phyloP scores from a whole-genome alignment of 2,113 vertebrate species.

The Syrrhaptes paradoxus region DNA sequence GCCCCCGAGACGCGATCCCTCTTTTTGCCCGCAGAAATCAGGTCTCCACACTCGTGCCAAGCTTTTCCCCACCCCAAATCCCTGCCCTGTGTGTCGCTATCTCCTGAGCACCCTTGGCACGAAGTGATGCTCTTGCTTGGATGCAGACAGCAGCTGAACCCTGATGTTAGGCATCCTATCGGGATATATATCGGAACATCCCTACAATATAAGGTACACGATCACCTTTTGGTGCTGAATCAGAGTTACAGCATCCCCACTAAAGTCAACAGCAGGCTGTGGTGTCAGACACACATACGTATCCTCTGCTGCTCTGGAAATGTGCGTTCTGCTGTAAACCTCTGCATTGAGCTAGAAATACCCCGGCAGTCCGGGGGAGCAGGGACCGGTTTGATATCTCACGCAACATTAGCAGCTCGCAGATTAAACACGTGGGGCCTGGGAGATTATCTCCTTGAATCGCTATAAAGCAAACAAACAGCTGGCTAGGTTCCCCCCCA shows the following conservation, averaged over 20 bases:
- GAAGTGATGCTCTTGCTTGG: neutral
- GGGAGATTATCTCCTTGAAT: constrained; percentile 63
- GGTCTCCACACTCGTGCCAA: neutral
- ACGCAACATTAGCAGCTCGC: constrained; percentile 52
- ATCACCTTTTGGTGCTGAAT: neutral
- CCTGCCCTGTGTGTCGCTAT: neutral
- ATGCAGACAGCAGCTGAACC: neutral
- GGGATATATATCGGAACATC: neutral
- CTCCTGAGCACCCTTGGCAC: neutral
- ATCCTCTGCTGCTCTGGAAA: neutral
- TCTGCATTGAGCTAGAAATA: constrained; percentile 30
- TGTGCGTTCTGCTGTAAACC: neutral
- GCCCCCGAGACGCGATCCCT: neutral
- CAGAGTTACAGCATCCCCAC: neutral
- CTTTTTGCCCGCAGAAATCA: neutral
- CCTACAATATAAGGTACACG: neutral
- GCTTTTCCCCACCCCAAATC: neutral
- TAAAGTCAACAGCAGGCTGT: neutral
- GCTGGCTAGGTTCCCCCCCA: constrained; percentile 47
- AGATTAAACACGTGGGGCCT: constrained; percentile 52
- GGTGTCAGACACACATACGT: rapidly evolving
- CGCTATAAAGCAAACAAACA: constrained; percentile 63
- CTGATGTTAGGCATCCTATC: neutral
- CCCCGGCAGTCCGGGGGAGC: neutral
- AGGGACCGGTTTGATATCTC: constrained; percentile 17